phyloP scores from a whole-genome alignment of 2,888 invertebrate genomes.

The Cotesia congregata region DNA sequence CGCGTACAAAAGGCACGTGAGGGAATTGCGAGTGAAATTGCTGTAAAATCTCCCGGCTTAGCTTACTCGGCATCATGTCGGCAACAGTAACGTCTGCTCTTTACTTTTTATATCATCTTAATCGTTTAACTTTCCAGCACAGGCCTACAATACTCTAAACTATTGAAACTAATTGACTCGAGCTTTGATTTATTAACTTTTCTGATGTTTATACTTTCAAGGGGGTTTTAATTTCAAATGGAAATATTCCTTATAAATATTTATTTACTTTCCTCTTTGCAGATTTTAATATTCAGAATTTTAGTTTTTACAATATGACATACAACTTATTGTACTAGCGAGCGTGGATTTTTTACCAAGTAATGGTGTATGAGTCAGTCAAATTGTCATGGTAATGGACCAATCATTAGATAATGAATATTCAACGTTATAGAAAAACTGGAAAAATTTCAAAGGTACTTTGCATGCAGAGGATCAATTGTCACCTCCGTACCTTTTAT shows the following conservation, averaged over 20 bases:
- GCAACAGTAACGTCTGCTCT: not conserved
- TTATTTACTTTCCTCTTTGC: not conserved
- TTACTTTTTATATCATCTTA: not conserved
- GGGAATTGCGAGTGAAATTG: not conserved
- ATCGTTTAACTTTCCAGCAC: too few relatives aligned
- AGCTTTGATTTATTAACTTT: too few relatives aligned
- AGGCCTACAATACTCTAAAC: not conserved
- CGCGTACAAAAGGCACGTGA: constrained; percentile 20
- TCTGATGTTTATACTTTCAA: too few relatives aligned
- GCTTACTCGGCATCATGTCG: not conserved
- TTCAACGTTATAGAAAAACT: constrained; percentile 53
- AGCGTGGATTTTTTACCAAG: constrained; percentile 52
- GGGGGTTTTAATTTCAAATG: not conserved
- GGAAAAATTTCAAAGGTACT: constrained; percentile 41
- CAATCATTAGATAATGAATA: constrained; percentile 64
- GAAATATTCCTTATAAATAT: not conserved
- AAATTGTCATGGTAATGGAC: constrained; percentile 54
- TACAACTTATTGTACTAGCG: constrained; percentile 35
- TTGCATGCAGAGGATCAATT: not conserved
- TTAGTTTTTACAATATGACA: constrained; percentile 16
- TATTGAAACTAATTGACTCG: too few relatives aligned
- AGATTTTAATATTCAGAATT: constrained; percentile 10
- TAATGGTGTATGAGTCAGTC: constrained; percentile 50
- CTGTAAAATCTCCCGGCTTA: constrained; percentile 1
- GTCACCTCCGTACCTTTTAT: not conserved